These are phyloP conservation scores for Dasyprocta punctata DNA, from an alignment of 2,113 vertebrate species.

Conservation along the genomic window DNA sequence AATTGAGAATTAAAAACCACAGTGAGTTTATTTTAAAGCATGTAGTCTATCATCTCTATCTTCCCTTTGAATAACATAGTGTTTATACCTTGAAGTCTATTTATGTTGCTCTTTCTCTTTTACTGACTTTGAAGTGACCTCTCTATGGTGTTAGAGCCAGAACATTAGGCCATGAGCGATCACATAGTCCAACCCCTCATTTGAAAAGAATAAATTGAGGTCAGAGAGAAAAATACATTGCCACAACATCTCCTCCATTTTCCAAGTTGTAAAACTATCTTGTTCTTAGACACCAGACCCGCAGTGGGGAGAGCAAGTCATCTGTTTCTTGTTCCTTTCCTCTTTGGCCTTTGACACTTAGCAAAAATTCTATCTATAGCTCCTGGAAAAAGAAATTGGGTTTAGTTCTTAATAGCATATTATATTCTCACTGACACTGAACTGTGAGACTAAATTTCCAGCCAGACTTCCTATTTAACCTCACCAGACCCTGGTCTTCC, in stretches of 20 bases:
- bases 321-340: not conserved
- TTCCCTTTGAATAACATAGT: constrained; percentile 65
- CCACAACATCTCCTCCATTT: not conserved
- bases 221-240: not conserved
- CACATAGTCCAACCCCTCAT: not conserved
- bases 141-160: constrained; percentile 46
- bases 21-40: constrained; percentile 78
- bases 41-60: constrained; percentile 70
- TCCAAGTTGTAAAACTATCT: not conserved
- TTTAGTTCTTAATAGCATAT: not conserved
- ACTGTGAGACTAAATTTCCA: not conserved
- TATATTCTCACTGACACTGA: not conserved
- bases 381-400: not conserved
- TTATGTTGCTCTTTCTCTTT: constrained; percentile 55
- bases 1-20: constrained; percentile 77
- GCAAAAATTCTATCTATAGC: not conserved
- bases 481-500: not conserved
- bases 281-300: not conserved
- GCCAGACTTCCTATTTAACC: not conserved
- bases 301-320: not conserved
- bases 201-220: constrained; percentile 53
- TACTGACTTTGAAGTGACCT: constrained; percentile 75
- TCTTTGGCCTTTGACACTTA: not conserved
- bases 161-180: not conserved
- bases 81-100: constrained; percentile 71